These are phyloP conservation scores for Dinomys branickii DNA, from an alignment of 2,113 vertebrate species.

Conservation along the genomic window DNA sequence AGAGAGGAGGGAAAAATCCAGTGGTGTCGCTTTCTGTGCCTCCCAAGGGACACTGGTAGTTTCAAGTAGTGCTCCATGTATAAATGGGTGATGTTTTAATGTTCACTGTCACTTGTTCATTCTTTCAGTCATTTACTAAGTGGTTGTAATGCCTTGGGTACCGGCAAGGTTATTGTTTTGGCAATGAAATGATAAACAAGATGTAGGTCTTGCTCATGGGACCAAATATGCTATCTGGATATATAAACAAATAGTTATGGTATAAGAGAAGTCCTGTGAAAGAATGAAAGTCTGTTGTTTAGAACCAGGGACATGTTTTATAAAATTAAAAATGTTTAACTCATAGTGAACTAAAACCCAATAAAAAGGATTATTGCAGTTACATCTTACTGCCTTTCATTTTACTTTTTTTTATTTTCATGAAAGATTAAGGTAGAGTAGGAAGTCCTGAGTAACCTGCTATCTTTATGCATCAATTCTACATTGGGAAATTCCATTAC, in stretches of 20 bases:
- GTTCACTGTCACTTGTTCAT: neutral
- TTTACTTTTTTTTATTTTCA: neutral
- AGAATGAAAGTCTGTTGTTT: conserved; percentile 30
- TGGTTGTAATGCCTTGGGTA: neutral
- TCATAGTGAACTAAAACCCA: neutral
- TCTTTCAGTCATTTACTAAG: conserved; percentile 11
- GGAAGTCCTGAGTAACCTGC: neutral
- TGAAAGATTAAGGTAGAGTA: conserved; percentile 12
- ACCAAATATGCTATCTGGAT: neutral
- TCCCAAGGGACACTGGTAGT: neutral
- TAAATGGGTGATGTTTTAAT: neutral
- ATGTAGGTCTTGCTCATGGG: neutral
- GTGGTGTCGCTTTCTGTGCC: neutral
- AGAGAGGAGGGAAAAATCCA: neutral
- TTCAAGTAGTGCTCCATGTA: neutral
- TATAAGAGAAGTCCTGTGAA: conserved; percentile 14
- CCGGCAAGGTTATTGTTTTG: neutral
- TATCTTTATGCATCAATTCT: neutral
- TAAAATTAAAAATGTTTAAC: conserved; percentile 11
- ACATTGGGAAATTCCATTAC: neutral
- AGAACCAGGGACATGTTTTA: neutral
- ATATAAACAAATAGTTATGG: conserved; percentile 16
- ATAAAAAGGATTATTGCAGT: conserved; percentile 3
- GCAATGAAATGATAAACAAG: conserved; percentile 18
- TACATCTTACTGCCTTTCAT: neutral